Evolutionary conservation across 2,113 vertebrate genomes (phyloP).

Genomic region (Zosterops japonicus): DNA sequence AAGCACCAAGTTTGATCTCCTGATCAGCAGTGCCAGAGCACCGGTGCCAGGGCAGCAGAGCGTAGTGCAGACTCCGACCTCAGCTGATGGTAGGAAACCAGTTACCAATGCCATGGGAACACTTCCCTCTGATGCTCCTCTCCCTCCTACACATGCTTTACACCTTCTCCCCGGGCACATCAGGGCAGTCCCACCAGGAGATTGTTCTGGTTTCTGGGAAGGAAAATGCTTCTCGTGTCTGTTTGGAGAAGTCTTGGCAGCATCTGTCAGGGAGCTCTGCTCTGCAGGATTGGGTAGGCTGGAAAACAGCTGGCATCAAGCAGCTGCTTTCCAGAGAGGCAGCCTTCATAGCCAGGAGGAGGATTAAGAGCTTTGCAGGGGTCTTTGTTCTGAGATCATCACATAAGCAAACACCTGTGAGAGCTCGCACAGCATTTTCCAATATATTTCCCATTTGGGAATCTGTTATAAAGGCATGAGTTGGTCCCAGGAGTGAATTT

Average conservation of each 20-base stretch:
- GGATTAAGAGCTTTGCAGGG: neutral
- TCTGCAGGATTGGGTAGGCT: neutral
- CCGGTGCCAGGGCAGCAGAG: slow-evolving; percentile 84
- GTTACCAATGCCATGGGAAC: neutral
- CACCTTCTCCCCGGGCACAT: neutral
- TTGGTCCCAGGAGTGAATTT: neutral
- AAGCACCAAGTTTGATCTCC: slow-evolving; percentile 93
- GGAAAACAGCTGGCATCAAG: neutral
- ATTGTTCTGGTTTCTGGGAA: neutral
- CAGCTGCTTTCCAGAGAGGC: neutral
- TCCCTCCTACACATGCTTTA: neutral
- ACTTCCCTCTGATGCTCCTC: neutral
- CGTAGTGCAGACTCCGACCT: slow-evolving; percentile 79
- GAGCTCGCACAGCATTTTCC: neutral
- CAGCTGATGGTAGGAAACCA: slow-evolving; percentile 83
- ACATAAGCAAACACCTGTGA: neutral
- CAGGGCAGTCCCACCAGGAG: neutral
- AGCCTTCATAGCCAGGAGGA: neutral
- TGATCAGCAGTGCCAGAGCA: slow-evolving; percentile 86
- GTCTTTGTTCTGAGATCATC: neutral
- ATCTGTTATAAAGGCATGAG: neutral
- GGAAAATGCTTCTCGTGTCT: neutral
- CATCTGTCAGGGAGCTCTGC: neutral
- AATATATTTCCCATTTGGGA: neutral
- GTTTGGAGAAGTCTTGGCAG: neutral